Evolutionary conservation across 2,797 vertebrate species (phyloP), one percentile per base, ranked within the genome.

Genomic region (Anguilla megastoma): DNA sequence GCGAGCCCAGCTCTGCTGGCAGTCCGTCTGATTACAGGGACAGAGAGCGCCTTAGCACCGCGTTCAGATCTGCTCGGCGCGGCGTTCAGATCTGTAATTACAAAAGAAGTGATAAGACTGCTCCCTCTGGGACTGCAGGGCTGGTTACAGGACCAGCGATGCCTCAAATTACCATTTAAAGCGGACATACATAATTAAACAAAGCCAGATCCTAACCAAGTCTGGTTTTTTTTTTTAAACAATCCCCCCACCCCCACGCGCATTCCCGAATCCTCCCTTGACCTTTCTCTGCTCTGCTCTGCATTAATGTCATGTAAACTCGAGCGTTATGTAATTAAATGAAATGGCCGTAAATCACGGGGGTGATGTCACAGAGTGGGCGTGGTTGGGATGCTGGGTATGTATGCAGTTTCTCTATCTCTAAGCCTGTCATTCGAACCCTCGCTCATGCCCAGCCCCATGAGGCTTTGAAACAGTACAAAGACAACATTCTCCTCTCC

Each of bases 151-250:
- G 95, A 94, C 93, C 94, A 95, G 93, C 93, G 90, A 95, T 96
- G 95, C 95, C 94, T 95, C 94, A 96, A 96, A 96, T 96, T 96
- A 94, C 94, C 94, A 94, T 96, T 96, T 95, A 95, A 91, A 95
- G 94, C 93, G 95, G 93, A 93, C 94, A 94, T 95, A 96, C 93
- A 93, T 94, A 93, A 94, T 92, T 93, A 95, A 94, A 96, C 94
- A 96, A 94, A 94, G 95, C 93, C 94, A 91, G 92, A 92, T 95
- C 93, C 93, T 30, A 76, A 33, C 27, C 16, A 12, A 12, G 7
- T 30, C 27, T 71, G 18, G n/a, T 33, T 33, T n/a, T 63, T 63
- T 5, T 52, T 60, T 63, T 45, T 45, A 45, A 45, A 45, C 41
- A 45, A 45, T 45, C 0, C 2, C 54, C 54, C 54, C 54, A 10